Conservation (phyloP, 2,888 invertebrate genomes). For the Nephrocerus scutellatus region DNA sequence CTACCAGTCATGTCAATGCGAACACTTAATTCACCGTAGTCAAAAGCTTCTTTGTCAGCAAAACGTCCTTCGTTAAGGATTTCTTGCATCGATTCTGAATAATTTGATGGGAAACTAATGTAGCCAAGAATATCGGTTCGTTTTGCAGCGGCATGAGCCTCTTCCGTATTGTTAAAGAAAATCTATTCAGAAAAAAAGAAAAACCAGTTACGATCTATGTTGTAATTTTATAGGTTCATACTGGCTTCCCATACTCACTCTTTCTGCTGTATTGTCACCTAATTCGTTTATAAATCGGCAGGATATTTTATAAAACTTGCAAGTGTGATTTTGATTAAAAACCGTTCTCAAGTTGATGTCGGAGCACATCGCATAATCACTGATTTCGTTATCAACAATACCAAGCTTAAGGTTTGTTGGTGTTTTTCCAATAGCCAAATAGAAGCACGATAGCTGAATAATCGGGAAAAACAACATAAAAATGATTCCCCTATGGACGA, state of each 20-base stretch:
- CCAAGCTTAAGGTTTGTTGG: constrained; percentile 65
- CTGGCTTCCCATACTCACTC: constrained; percentile 40
- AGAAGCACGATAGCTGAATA: constrained; percentile 71
- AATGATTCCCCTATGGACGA: constrained; percentile 61
- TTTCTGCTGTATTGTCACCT: constrained; percentile 52
- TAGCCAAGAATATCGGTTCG: constrained; percentile 57
- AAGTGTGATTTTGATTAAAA: constrained; percentile 43
- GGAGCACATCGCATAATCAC: constrained; percentile 45
- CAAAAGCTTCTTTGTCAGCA: constrained; percentile 51
- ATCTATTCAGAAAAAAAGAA: constrained; percentile 41
- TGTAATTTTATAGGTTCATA: neutral
- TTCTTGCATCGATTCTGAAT: constrained; percentile 57
- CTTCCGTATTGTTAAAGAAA: constrained; percentile 50
- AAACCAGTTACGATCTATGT: neutral
- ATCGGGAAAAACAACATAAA: constrained; percentile 79
- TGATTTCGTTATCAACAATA: constrained; percentile 71
- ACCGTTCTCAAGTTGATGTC: constrained; percentile 46
- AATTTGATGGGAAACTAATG: constrained; percentile 64
- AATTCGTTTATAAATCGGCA: constrained; percentile 57
- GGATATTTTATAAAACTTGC: constrained; percentile 53
- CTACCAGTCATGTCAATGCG: constrained; percentile 71
- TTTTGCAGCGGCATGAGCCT: constrained; percentile 53
- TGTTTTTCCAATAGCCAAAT: constrained; percentile 71
- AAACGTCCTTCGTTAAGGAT: constrained; percentile 56
- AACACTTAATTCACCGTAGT: constrained; percentile 59